These are phyloP conservation scores for Biston betularia DNA, from an alignment of 2,888 invertebrate species.

Conservation along the genomic window DNA sequence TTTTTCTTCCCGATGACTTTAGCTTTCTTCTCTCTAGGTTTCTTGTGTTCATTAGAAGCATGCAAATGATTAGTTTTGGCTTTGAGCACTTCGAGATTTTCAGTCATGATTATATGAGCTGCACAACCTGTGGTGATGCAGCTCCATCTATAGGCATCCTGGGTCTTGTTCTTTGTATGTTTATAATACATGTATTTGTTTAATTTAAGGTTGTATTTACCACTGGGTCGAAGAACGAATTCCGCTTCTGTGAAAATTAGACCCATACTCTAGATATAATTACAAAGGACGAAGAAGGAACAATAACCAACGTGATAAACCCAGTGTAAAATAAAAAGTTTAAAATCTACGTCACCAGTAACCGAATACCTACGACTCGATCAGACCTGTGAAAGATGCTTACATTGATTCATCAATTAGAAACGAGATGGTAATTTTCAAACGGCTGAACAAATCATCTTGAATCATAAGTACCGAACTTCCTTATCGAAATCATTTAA, in stretches of 20 bases:
- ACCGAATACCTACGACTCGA: no score
- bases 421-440: no score
- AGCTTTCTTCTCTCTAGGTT: neutral
- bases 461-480: no score
- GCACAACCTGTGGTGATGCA: neutral
- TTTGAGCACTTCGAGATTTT: neutral
- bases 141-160: constrained; percentile 1
- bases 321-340: no score
- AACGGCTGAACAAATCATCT: no score
- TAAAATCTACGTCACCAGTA: no score
- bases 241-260: constrained; percentile 10
- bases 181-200: constrained; percentile 8
- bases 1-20: neutral
- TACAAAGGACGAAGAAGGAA: neutral
- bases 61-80: constrained; percentile 2
- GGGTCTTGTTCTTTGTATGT: neutral
- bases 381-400: no score
- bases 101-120: constrained; percentile 7
- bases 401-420: no score
- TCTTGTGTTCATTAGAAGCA: constrained; percentile 2
- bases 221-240: constrained; percentile 6
- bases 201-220: constrained; percentile 11
- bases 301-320: neutral
- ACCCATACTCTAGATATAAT: neutral
- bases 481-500: no score